Evolutionary conservation across 2,888 invertebrate species (phyloP).

Genomic region (Bombylius discolor): DNA sequence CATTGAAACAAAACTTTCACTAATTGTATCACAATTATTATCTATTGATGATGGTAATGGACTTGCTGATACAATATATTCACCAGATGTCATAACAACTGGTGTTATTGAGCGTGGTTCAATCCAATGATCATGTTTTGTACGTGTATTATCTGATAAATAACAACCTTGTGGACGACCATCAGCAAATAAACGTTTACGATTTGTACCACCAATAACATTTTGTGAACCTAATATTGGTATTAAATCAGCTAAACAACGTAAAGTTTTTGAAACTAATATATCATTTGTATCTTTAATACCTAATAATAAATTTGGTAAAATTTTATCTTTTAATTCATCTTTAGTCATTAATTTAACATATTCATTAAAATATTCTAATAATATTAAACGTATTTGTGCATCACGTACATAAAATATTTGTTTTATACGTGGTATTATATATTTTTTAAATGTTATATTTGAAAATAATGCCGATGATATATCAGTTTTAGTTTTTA

Average conservation of each 20-base stretch:
- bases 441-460: conserved; percentile 53
- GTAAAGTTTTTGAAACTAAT: conserved; percentile 67
- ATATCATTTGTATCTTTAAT: conserved; percentile 76
- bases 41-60: conserved; percentile 26
- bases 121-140: conserved; percentile 21
- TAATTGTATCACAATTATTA: conserved; percentile 3
- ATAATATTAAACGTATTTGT: conserved; percentile 63
- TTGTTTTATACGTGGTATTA: conserved; percentile 64
- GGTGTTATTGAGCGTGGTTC: conserved; percentile 36
- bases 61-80: conserved; percentile 31
- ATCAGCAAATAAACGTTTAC: conserved; percentile 71
- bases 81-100: conserved; percentile 23
- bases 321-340: conserved; percentile 58
- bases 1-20: conserved; percentile 18
- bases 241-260: conserved; percentile 70
- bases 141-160: conserved; percentile 3
- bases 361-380: conserved; percentile 66
- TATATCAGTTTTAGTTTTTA: conserved; percentile 42
- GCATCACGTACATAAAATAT: conserved; percentile 76
- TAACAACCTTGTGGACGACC: conserved; percentile 53
- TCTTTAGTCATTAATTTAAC: conserved; percentile 60
- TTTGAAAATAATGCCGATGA: conserved; percentile 51
- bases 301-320: conserved; percentile 80
- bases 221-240: conserved; percentile 72
- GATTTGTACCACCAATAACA: conserved; percentile 72